phyloP scores from a whole-genome alignment of 2,797 vertebrate genomes.

The Sphaeramia orbicularis region DNA sequence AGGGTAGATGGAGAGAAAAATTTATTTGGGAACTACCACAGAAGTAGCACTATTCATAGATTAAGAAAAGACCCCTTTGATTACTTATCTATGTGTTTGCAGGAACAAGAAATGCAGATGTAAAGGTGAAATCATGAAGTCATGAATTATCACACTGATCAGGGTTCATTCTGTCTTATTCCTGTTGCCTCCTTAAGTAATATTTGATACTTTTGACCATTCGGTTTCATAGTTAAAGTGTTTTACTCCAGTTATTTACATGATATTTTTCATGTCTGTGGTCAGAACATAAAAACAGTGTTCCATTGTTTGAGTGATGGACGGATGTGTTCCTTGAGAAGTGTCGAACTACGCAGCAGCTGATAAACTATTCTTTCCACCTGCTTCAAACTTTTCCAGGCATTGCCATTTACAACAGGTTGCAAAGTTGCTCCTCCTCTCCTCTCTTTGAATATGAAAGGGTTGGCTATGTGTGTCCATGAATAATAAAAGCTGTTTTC shows the following conservation, averaged over 20 bases:
- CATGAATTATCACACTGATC: no score
- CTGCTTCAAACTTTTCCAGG: conserved; percentile 57
- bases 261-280: conserved; percentile 29
- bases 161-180: no score
- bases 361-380: conserved; percentile 68
- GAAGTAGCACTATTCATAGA: no score
- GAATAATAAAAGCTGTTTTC: conserved; percentile 76
- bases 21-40: no score
- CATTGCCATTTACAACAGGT: conserved; percentile 64
- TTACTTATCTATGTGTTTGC: no score
- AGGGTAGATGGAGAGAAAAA: no score
- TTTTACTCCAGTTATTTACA: conserved; percentile 5
- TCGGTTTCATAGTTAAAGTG: no score
- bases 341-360: conserved; percentile 40
- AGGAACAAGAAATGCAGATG: no score
- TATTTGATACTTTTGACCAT: no score
- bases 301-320: conserved; percentile 31
- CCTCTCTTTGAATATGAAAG: conserved; percentile 62
- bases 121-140: no score
- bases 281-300: conserved; percentile 46
- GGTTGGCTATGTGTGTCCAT: conserved; percentile 49
- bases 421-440: conserved; percentile 54
- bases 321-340: conserved; percentile 51
- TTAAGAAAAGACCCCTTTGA: no score
- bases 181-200: no score